Evolutionary conservation across 2,888 invertebrate species (phyloP), one percentile per base, ranked within the genome.

Genomic region (Diabrotica balteata): DNA sequence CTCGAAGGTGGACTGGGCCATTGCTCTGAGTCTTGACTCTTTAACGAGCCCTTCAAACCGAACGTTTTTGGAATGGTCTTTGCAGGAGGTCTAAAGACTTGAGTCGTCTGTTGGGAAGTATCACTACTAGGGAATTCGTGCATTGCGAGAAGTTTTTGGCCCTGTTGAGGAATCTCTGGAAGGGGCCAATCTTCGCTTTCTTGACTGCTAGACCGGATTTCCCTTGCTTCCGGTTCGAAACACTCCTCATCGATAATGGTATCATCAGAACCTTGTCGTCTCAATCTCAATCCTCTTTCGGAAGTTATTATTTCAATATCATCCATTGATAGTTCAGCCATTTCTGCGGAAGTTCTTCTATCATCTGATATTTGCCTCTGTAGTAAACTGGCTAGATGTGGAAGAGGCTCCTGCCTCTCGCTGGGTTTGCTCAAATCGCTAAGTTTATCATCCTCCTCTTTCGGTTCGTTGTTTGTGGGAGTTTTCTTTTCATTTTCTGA

Each of bases 311-410:
- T 83, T 74, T 85, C 85, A 42, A 85, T 84, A 69, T 85, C 85
- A 66, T 93, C 93, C 72, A 93, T 93, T 0, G 93, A 93, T 75
- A 93, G 90, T 76, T 93, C 93, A 0, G 93, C 93, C 88, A 93
- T 91, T 85, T 93, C 93, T 0, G 93, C 93, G 0, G 93, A 93
- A 2, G 93, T 93, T 75, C 93, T 86, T 71, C 93, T 86, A 82
- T 93, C 93, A 78, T 93, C 93, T 0, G 93, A 93, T 77, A 93
- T 91, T 78, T 92, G 85, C 57, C 85, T 76, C 73, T 84, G 84
- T 52, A 85, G 71, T 57, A 83, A 73, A 73, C 80, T 83, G 63
- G 80, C 80, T 57, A 83, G 77, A 62, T 80, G 80, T 5, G 81
- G 81, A 50, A 81, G 72, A 11, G 79, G 80, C 68, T 82, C 82